phyloP scores from a whole-genome alignment of 2,797 vertebrate genomes.

The Lycodopsis pacificus region DNA sequence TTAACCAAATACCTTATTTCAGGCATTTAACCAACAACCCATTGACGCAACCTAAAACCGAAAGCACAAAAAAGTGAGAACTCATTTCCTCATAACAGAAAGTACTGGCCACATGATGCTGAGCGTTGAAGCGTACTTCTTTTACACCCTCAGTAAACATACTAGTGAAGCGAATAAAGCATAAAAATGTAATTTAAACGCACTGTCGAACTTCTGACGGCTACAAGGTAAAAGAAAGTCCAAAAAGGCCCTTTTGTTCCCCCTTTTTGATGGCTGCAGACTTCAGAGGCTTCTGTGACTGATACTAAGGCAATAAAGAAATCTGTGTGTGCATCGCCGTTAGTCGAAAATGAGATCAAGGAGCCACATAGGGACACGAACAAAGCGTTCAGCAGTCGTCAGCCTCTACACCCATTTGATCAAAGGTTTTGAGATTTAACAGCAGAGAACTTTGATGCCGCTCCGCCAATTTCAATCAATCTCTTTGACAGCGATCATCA shows the following conservation, averaged over 20 bases:
- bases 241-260: neutral
- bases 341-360: slow-evolving; percentile 60
- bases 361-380: slow-evolving; percentile 48
- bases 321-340: slow-evolving; percentile 40
- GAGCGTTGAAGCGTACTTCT: neutral
- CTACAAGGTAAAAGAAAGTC: slow-evolving; percentile 19
- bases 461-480: slow-evolving; percentile 57
- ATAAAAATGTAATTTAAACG: neutral
- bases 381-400: slow-evolving; percentile 56
- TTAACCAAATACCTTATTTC: neutral
- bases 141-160: neutral
- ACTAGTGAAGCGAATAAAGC: neutral
- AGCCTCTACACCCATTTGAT: slow-evolving; percentile 57
- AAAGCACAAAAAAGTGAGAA: neutral
- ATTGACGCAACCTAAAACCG: neutral
- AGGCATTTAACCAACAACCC: neutral
- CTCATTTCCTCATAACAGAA: neutral
- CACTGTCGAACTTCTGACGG: neutral
- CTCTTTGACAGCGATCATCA: slow-evolving; percentile 55
- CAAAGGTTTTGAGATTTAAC: slow-evolving; percentile 62
- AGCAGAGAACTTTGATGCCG: slow-evolving; percentile 46
- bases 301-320: slow-evolving; percentile 36
- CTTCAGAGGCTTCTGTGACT: slow-evolving; percentile 20
- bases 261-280: neutral
- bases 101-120: neutral